A percentile compares a stretch with the other conserved stretches of the same genome.
These are phyloP conservation scores for Jordanella pulchra DNA, from an alignment of 2,797 vertebrate species.

Conservation along the genomic window DNA sequence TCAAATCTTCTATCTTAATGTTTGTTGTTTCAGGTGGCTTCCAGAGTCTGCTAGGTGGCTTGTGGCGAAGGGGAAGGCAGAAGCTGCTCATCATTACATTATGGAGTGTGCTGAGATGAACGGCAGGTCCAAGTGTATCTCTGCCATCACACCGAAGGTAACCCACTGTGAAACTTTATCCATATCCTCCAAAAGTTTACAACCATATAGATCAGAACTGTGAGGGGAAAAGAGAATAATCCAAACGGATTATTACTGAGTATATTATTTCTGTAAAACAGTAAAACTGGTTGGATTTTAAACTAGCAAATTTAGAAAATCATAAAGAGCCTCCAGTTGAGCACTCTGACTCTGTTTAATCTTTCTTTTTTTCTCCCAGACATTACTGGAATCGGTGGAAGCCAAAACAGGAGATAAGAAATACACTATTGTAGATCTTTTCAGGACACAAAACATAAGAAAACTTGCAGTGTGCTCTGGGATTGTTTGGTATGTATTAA, in stretches of 20 bases:
- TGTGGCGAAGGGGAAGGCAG: constrained; percentile 57
- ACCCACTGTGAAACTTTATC: not conserved
- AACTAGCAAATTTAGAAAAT: not conserved
- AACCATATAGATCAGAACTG: not conserved
- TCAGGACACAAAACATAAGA: constrained; percentile 81
- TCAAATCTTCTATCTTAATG: not conserved
- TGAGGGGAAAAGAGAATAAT: not conserved
- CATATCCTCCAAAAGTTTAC: not conserved
- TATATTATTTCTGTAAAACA: not conserved
- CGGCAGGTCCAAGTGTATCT: constrained; percentile 50
- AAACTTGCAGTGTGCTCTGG: constrained; percentile 80
- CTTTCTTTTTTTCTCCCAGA: constrained; percentile 40
- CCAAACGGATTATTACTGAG: not conserved
- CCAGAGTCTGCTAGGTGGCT: constrained; percentile 79
- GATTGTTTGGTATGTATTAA: constrained; percentile 79
- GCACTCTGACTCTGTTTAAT: not conserved
- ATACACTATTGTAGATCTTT: constrained; percentile 82
- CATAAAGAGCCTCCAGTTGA: not conserved
- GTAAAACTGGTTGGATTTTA: not conserved
- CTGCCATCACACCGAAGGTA: constrained; percentile 56
- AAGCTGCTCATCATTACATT: constrained; percentile 70
- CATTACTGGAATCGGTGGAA: constrained; percentile 54
- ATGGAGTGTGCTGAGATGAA: constrained; percentile 68
- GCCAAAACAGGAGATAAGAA: constrained; percentile 48
- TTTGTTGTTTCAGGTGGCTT: constrained; percentile 59